Evolutionary conservation across 2,888 invertebrate genomes (phyloP).

Genomic region (Dicyrtoma fusca): DNA sequence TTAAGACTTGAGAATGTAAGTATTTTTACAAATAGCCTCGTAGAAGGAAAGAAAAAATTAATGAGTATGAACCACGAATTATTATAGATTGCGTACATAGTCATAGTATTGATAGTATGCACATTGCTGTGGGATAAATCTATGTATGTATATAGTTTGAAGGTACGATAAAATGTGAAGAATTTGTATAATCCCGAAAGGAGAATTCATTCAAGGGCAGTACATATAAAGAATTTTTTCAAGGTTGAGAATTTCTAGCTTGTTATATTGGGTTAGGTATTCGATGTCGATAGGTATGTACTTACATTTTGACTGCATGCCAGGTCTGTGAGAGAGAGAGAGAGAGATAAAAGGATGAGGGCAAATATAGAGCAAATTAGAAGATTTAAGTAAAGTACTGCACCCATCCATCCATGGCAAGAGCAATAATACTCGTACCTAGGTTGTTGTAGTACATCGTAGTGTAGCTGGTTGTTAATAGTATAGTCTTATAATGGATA

Average conservation of each 20-base stretch:
- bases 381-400: slow-evolving; percentile 5
- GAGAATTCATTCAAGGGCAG: background rate
- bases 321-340: background rate
- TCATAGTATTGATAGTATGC: too few species aligned
- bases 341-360: too few species aligned
- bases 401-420: background rate
- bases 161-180: too few species aligned
- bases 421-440: background rate
- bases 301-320: background rate
- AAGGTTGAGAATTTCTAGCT: background rate
- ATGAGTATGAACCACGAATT: too few species aligned
- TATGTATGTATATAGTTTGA: too few species aligned
- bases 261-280: background rate
- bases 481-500: background rate
- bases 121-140: too few species aligned
- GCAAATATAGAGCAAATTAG: background rate
- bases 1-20: too few species aligned
- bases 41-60: too few species aligned
- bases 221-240: slow-evolving; percentile 2
- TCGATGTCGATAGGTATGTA: too few species aligned
- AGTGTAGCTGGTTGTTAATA: background rate
- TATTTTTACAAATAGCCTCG: too few species aligned
- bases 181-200: background rate
- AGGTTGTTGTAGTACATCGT: background rate
- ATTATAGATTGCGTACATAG: too few species aligned